These are phyloP conservation scores for Pseudomyrmex flavicornis DNA, from an alignment of 1,140 invertebrate genomes.

Conservation along the genomic window DNA sequence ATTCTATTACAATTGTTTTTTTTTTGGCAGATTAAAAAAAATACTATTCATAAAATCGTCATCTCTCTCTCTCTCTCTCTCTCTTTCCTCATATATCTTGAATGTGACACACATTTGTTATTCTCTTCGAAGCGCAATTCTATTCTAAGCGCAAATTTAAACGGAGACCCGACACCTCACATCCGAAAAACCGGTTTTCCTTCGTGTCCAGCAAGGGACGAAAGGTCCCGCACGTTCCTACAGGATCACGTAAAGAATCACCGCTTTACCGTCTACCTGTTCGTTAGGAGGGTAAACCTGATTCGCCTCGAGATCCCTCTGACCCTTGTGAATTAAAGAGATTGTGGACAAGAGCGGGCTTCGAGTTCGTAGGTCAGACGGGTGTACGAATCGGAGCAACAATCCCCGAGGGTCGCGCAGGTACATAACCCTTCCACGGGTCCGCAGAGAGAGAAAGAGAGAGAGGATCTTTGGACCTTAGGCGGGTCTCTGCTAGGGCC, in stretches of 20 bases:
- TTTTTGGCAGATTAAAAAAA: too few species aligned
- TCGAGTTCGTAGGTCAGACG: slow-evolving; percentile 71
- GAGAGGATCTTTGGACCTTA: not conserved
- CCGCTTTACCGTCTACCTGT: slow-evolving; percentile 61
- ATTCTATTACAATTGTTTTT: too few species aligned
- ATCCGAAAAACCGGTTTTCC: slow-evolving; percentile 61
- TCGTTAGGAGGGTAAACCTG: slow-evolving; percentile 68
- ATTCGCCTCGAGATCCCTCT: slow-evolving; percentile 49
- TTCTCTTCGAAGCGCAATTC: too few species aligned
- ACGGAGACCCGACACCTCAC: slow-evolving; percentile 15
- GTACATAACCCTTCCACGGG: slow-evolving; percentile 82
- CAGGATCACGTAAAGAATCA: slow-evolving; percentile 1
- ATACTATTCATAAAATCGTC: too few species aligned
- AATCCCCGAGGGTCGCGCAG: slow-evolving; percentile 78
- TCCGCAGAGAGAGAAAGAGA: slow-evolving; percentile 15
- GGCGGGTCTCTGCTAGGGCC: not conserved
- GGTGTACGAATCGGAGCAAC: slow-evolving; percentile 42
- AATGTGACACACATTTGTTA: too few species aligned
- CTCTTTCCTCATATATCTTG: too few species aligned
- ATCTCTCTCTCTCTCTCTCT: too few species aligned
- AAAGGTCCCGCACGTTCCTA: slow-evolving; percentile 79
- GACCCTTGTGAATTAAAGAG: slow-evolving; percentile 53
- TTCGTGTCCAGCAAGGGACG: slow-evolving; percentile 63
- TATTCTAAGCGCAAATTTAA: slow-evolving; percentile 4
- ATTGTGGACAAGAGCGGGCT: slow-evolving; percentile 35